phyloP scores from a whole-genome alignment of 2,797 vertebrate species.

The Oryzias dopingdopingensis region DNA sequence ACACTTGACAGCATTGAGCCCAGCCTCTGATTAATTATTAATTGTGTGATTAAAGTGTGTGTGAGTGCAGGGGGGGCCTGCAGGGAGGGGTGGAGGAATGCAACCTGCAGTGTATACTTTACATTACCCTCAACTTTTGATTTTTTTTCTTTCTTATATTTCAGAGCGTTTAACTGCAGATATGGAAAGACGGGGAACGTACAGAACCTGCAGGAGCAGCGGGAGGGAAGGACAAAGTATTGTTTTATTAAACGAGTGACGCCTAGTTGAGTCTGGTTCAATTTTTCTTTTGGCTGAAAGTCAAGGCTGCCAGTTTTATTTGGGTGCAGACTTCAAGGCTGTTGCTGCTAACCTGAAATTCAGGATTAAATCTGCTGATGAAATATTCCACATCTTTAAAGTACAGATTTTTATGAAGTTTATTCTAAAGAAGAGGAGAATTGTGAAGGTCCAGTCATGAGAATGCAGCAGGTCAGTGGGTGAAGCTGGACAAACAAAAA shows the following conservation, averaged over 20 bases:
- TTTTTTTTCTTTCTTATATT: conserved; percentile 15
- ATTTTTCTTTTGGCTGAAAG: conserved; percentile 41
- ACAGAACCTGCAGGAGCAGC: conserved; percentile 22
- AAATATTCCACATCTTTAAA: conserved; percentile 49
- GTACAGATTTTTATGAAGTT: conserved; percentile 19
- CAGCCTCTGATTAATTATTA: conserved; percentile 72
- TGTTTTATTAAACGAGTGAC: conserved; percentile 62
- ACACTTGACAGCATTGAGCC: conserved; percentile 67
- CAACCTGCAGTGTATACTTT: conserved; percentile 41
- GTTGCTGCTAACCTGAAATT: conserved; percentile 15
- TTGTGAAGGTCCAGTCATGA: conserved; percentile 8
- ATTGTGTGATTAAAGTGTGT: conserved; percentile 69
- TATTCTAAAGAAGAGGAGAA: conserved; percentile 12
- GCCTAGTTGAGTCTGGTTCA: conserved; percentile 41
- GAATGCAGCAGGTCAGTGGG: conserved; percentile 14
- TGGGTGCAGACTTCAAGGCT: conserved; percentile 29
- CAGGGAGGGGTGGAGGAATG: conserved; percentile 21
- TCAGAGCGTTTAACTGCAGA: conserved; percentile 41
- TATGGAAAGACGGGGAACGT: conserved; percentile 28
- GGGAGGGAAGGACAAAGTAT: conserved; percentile 24
- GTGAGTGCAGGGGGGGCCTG: conserved; percentile 20
- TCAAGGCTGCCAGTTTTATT: conserved; percentile 20
- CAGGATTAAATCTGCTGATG: conserved; percentile 38
- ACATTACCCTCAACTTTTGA: conserved; percentile 39
- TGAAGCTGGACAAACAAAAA: neutral